Evolutionary conservation across 92 coral and sea anemone species (phyloP), one percentile per base, ranked within the genome.

Genomic region (Porites cylindrica): DNA sequence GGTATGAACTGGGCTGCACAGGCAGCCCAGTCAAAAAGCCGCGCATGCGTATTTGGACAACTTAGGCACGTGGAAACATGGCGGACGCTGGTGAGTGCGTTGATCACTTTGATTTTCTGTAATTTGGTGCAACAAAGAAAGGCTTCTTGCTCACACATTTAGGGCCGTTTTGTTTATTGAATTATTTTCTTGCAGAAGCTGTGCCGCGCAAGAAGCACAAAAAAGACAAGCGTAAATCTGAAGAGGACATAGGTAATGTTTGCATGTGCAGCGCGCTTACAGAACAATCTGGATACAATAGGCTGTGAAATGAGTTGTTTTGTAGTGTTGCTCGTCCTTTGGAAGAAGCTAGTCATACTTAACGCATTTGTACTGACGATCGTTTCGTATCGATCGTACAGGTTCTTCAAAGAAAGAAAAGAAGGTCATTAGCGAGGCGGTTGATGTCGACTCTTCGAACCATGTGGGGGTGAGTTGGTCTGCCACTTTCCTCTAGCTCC

Each of bases 351-450:
- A 68, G 16, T 60, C 56, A 20, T 29, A 1, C 12, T 23, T 21
- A 18, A 23, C 51, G 66, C 47, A 5, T 78, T 84, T 17, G 77
- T 82, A 92, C 93, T 68, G 88, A 91, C 82, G 84, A 88, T 83
- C 88, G 74, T 82, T 79, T 90, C 84, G 85, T 86, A 85, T 90
- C 93, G 96, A 87, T 83, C 60, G 70, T 70, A 50, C 90, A 95
- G 98, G 96, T 82, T 93, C 98, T 67, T 69, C 93, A 88, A 93
- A 93, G 94, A 95, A 95, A 91, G 67, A 86, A 76, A 95, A 90
- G 90, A 95, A 93, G 86, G 52, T 81, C 71, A 83, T 90, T 90
- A 93, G 94, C 88, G 98, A 93, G 78, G 72, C 70, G 63, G 88
- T 61, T 19, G 90, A 80, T 83, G 72, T 75, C 51, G 75, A 72